A percentile compares a stretch with the other conserved stretches of the same genome.
These are phyloP conservation scores for Peromyscus attwateri DNA, from an alignment of 2,797 vertebrate genomes.

Conservation along the genomic window DNA sequence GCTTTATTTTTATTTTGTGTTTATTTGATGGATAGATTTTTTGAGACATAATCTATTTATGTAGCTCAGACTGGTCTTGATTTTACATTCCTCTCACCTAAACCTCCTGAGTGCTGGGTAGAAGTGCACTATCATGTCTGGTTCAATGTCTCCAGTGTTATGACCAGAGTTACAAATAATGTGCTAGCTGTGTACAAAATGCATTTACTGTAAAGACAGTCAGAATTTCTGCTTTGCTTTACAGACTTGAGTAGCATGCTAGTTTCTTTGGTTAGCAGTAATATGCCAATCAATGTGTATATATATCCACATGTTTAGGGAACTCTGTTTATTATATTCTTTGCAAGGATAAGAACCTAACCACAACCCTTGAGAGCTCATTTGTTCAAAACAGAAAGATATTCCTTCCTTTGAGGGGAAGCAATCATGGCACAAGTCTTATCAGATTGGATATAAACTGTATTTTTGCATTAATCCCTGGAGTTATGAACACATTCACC, in stretches of 20 bases:
- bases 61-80: not conserved
- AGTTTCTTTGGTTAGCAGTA: constrained; percentile 38
- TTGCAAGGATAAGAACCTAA: not conserved
- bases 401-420: constrained; percentile 20
- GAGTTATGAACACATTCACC: not conserved
- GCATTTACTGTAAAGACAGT: constrained; percentile 22
- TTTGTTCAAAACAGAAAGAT: constrained; percentile 52
- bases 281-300: not conserved
- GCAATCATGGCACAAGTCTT: not conserved
- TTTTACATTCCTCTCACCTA: not conserved
- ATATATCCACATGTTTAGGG: not conserved
- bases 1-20: not conserved
- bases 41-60: not conserved
- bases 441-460: not conserved
- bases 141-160: not conserved
- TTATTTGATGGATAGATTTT: not conserved
- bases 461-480: not conserved
- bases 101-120: not conserved
- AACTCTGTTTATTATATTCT: constrained; percentile 31
- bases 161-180: not conserved
- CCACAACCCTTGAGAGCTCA: not conserved
- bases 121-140: not conserved
- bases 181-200: not conserved
- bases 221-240: constrained; percentile 45
- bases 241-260: not conserved